A percentile compares a stretch with the other conserved stretches of the same genome.
These are phyloP conservation scores for Fabriciana adippe DNA, from an alignment of 2,888 invertebrate species.

Conservation along the genomic window DNA sequence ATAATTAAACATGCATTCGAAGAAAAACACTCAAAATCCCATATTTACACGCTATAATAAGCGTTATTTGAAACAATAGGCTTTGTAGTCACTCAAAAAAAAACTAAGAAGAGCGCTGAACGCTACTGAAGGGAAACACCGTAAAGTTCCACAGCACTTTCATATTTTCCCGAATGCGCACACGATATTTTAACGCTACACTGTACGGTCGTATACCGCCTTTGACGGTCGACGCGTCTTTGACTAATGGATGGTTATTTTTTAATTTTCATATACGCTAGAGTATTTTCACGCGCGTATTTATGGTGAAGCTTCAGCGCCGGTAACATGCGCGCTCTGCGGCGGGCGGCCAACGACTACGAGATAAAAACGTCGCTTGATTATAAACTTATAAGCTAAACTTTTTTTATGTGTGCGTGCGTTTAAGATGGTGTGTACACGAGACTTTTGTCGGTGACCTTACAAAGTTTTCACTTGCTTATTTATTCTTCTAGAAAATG, in stretches of 20 bases:
- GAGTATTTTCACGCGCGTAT: slow-evolving; percentile 68
- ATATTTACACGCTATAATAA: slow-evolving; percentile 64
- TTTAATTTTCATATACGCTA: slow-evolving; percentile 59
- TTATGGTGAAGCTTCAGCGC: slow-evolving; percentile 57
- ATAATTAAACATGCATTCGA: slow-evolving; percentile 75
- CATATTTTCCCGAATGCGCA: slow-evolving; percentile 70
- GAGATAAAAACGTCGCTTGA: slow-evolving; percentile 81
- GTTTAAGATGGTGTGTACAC: slow-evolving; percentile 63
- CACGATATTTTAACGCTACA: slow-evolving; percentile 60
- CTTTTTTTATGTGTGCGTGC: slow-evolving; percentile 77
- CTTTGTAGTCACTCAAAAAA: slow-evolving; percentile 74
- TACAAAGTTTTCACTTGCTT: slow-evolving; percentile 70
- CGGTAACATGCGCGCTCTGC: slow-evolving; percentile 72
- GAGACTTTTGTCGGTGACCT: slow-evolving; percentile 73
- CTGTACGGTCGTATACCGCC: slow-evolving; percentile 55
- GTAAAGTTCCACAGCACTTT: slow-evolving; percentile 73
- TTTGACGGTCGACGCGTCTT: slow-evolving; percentile 58
- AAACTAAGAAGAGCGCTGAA: slow-evolving; percentile 60
- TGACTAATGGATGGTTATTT: slow-evolving; percentile 50
- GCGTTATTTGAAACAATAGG: slow-evolving; percentile 71
- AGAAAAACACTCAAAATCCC: slow-evolving; percentile 72
- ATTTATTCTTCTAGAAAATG: slow-evolving; percentile 16
- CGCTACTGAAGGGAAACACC: slow-evolving; percentile 65
- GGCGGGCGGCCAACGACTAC: slow-evolving; percentile 77
- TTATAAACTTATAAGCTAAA: slow-evolving; percentile 82